These are phyloP conservation scores for Oncorhynchus tshawytscha DNA, from an alignment of 2,113 vertebrate genomes.

Conservation along the genomic window DNA sequence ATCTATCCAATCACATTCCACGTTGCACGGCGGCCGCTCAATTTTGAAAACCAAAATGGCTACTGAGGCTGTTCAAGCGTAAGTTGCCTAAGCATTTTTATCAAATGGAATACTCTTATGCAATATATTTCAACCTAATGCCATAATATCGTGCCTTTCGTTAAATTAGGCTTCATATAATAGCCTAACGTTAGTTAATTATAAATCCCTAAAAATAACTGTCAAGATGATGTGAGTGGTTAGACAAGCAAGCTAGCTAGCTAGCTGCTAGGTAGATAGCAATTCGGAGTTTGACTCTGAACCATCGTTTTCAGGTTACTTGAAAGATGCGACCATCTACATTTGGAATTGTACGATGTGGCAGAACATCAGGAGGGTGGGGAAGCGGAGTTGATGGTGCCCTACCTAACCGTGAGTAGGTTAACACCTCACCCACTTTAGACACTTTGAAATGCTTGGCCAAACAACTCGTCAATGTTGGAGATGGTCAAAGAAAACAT, in stretches of 20 bases:
- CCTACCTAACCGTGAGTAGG: constrained; percentile 59
- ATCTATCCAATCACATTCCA: not conserved
- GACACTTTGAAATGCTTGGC: too few species aligned
- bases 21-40: not conserved
- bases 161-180: too few species aligned
- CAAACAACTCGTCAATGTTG: too few species aligned
- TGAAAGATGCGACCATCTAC: constrained; percentile 54
- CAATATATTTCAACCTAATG: not conserved
- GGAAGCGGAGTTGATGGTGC: constrained; percentile 50
- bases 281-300: not conserved
- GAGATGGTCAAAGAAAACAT: too few species aligned
- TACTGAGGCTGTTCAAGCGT: not conserved
- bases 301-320: constrained; percentile 49
- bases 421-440: too few species aligned
- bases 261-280: not conserved
- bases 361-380: constrained; percentile 46
- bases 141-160: not conserved
- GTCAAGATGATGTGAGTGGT: not conserved
- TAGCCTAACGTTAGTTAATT: not conserved
- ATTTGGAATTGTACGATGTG: constrained; percentile 39
- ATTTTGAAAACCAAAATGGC: not conserved
- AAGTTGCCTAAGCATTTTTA: not conserved
- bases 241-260: not conserved
- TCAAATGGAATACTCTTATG: not conserved
- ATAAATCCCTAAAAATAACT: not conserved